Base-by-base conservation (phyloP, 2,888 invertebrate species). In the Drosophila vallismaia region DNA sequence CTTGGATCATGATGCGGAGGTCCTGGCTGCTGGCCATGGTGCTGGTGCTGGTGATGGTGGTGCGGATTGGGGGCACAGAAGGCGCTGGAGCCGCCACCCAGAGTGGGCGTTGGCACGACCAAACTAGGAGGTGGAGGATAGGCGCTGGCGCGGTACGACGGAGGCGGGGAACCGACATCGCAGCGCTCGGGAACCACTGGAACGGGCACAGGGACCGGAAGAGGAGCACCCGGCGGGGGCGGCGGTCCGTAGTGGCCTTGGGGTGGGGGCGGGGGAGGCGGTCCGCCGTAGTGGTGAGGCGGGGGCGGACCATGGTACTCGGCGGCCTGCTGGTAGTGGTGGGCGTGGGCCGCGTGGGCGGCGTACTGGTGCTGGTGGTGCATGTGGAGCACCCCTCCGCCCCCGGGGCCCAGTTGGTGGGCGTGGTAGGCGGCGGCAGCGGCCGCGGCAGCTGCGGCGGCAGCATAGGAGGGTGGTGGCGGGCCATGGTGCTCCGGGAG, bases 61-160 rank as follows among this genome's bases (percentile, higher is more conserved):
- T 89, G 88, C 12, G 86, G 79, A 74, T 89, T 91, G 38, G 92
- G 91, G 12, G 92, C 90, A 86, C 91, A 92, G 63, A 92, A 92
- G 36, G 92, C 92, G 73, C 92, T 91, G 9, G 91, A 87, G 4
- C 90, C 91, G 28, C 90, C 85, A 45, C 90, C 91, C 63, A 90
- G 72, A 24, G 90, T 87, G 36, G 90, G 90, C 12, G 86, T 78
- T 0, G 72, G 73, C 46, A 63, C 54, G 9, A 79, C 82, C 1
- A 70, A 71, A 2, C 81, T 69, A 4, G 70, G 58, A 7, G 71
- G 63, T 12, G 86, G 75, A 29, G 84, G 75, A 74, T 88, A 89
- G 33, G 79, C 86, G 45, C 85, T 89, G 12, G 88, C 79, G 5
- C 89, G 84, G 67, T 89, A 89, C 29, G 88, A 89, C 0, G 89